A percentile compares a stretch with the other conserved stretches of the same genome.
phyloP scores from a whole-genome alignment of 2,797 vertebrate species.

The Tragelaphus oryx region DNA sequence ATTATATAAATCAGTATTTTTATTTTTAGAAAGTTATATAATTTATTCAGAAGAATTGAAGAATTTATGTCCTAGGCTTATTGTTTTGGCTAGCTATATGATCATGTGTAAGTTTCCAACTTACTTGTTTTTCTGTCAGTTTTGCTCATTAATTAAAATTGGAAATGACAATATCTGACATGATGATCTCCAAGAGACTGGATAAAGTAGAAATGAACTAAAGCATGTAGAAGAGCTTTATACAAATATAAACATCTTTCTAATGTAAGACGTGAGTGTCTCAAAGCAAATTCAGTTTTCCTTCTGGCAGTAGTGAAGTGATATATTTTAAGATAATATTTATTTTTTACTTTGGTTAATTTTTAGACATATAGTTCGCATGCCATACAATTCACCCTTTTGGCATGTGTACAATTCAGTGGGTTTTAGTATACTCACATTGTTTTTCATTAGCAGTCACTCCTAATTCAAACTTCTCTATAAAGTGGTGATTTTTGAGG shows the following conservation, averaged over 20 bases:
- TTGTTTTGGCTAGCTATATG: neutral
- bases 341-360: neutral
- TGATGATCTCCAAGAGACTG: neutral
- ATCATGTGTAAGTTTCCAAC: neutral
- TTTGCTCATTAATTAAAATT: conserved; percentile 9
- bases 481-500: neutral
- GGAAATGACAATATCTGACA: neutral
- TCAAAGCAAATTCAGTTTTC: neutral
- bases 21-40: neutral
- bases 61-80: neutral
- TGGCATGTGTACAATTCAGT: neutral
- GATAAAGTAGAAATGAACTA: neutral
- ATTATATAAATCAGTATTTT: neutral
- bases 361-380: neutral
- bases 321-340: neutral
- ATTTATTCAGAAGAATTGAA: neutral
- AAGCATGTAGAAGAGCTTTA: neutral
- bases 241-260: neutral
- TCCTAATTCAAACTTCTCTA: neutral
- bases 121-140: neutral
- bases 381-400: neutral
- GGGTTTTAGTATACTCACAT: neutral
- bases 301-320: neutral
- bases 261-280: neutral
- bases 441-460: neutral